A percentile compares a stretch with the other conserved stretches of the same genome.
These are phyloP conservation scores for Telenomus remus DNA, from an alignment of 1,140 invertebrate genomes.

Conservation along the genomic window DNA sequence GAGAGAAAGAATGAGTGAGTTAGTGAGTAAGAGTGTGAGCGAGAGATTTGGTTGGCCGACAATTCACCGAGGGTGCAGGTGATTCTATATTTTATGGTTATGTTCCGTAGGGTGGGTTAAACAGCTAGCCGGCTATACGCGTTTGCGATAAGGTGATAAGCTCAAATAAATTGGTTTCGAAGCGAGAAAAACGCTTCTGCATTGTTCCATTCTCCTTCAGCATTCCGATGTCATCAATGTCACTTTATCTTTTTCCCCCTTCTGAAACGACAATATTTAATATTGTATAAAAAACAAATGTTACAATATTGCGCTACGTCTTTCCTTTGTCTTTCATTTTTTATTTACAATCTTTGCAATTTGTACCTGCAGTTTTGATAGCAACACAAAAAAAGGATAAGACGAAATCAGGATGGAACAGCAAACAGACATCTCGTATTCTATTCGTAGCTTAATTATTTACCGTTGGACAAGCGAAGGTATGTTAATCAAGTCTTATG, in stretches of 20 bases:
- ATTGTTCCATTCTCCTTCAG: constrained; percentile 38
- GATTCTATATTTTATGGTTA: constrained; percentile 72
- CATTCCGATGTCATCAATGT: constrained; percentile 47
- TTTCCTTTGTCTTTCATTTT: constrained; percentile 1
- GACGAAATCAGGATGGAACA: constrained; percentile 19
- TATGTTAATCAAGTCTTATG: constrained; percentile 55
- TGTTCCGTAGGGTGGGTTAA: constrained; percentile 57
- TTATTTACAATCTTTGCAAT: no score
- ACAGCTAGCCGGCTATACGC: constrained; percentile 64
- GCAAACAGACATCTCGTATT: constrained; percentile 48
- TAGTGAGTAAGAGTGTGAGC: no score
- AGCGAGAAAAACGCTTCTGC: constrained; percentile 44
- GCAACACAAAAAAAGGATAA: constrained; percentile 18
- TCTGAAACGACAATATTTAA: constrained; percentile 55
- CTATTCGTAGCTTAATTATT: constrained; percentile 51
- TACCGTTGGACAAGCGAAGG: constrained; percentile 51
- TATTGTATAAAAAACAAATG: constrained; percentile 50
- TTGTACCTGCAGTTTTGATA: neutral
- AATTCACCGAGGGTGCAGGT: constrained; percentile 60
- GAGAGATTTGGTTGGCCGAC: no score
- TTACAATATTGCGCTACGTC: constrained; percentile 31
- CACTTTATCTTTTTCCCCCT: constrained; percentile 33
- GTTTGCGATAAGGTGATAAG: constrained; percentile 75
- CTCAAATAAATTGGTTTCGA: constrained; percentile 73
- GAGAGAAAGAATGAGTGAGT: no score